Base-by-base conservation (phyloP, 2,797 vertebrate species). In the Gymnoscopelus braueri region DNA sequence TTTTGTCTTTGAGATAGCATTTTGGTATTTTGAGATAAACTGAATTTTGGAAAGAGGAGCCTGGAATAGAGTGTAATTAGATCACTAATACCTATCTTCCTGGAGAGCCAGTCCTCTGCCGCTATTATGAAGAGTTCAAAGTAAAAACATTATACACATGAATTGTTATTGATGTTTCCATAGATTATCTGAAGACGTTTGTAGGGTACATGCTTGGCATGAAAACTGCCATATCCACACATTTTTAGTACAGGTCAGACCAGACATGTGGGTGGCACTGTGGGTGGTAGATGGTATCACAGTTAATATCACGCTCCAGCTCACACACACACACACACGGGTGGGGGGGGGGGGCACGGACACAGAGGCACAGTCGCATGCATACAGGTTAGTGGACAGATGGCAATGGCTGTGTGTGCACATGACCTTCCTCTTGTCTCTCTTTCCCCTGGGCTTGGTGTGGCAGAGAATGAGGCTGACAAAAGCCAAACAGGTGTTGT, bases 401-500 rank as follows among this genome's bases (percentile, higher is more conserved):
- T 90, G 90, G 90, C 75, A 19, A 56, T 63, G 60, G 75, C 81
- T 77, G 77, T 51, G 67, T 72, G 73, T 59, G 54, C 74, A 68
- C 23, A 35, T 15, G 83, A 78, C 84, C 81, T 86, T 74, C 47
- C 67, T 75, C 72, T 63, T 69, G 54, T 69, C 60, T 8, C 66
- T 66, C 67, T 80, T 56, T 76, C 86, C 78, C 84, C 82, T 5
- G 81, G 75, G 88, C 84, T 64, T 57, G 15, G 47, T 80, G 76
- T 77, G 77, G 69, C 23, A 68, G 71, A 69, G 74, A 73, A 82
- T 56, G 65, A 77, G 71, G 79, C 66, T 67, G 81, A 57, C 70
- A 77, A 44, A 29, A 29, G 26, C 26, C 1, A 29, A 74, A 81
- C 87, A 86, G 85, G 86, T 83, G 86, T 85, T 23, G 61, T 71